Evolutionary conservation across 2,888 invertebrate genomes (phyloP), one percentile per base, ranked within the genome.

Genomic region (Nemapogon koenigi): DNA sequence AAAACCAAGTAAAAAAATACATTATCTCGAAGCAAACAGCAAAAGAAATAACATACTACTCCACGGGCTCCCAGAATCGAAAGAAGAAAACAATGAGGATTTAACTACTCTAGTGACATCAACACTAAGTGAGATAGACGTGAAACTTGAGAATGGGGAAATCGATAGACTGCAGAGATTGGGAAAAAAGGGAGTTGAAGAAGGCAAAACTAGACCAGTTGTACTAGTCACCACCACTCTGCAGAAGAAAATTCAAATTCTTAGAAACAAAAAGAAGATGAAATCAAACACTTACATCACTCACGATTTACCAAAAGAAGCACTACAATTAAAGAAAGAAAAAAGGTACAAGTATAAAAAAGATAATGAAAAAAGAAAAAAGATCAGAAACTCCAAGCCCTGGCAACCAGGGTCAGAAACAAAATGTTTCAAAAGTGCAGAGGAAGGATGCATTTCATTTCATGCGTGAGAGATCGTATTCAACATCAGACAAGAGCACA

Each of bases 321-420:
- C n/a, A n/a, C n/a, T n/a, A n/a, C n/a, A n/a, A n/a, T n/a, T n/a
- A n/a, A n/a, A n/a, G n/a, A n/a, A n/a, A n/a, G n/a, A n/a, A n/a
- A n/a, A n/a, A n/a, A n/a, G n/a, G n/a, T n/a, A n/a, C n/a, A n/a
- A n/a, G n/a, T n/a, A n/a, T n/a, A n/a, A n/a, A n/a, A n/a, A n/a
- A n/a, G n/a, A n/a, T n/a, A n/a, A 29, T 10, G 11, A 11, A 29
- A 7, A 35, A 35, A 35, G 14, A 16, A 18, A 35, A 35, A 35
- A 35, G 35, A 35, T 35, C 22, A 3, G 35, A 35, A 35, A 35
- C 35, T 8, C 35, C 35, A 35, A 35, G 35, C 19, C 35, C 35
- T n/a, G 31, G 15, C 4, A 31, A 31, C 31, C n/a, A n/a, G n/a
- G n/a, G n/a, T n/a, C n/a, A n/a, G n/a, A n/a, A n/a, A n/a, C n/a